A percentile compares a stretch with the other conserved stretches of the same genome.
These are phyloP conservation scores for Podarcis raffonei DNA, from an alignment of 2,113 vertebrate genomes.

Conservation along the genomic window DNA sequence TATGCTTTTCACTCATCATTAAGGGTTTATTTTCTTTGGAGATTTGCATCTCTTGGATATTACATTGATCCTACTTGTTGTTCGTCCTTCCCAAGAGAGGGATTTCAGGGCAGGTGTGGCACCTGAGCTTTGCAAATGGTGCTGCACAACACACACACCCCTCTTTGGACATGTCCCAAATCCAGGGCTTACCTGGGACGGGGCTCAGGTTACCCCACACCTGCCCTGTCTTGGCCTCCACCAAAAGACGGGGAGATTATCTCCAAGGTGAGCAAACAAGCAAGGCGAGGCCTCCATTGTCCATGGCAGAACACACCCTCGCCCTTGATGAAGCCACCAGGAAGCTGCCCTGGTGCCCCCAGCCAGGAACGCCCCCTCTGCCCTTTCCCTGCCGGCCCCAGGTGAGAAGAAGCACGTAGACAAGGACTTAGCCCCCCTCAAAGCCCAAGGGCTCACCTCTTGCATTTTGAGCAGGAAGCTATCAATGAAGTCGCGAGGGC, in stretches of 20 bases:
- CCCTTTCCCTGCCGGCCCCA: too few relatives aligned
- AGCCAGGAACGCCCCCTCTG: neutral
- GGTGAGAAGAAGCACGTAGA: neutral
- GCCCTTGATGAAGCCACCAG: neutral
- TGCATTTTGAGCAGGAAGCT: constrained; percentile 69
- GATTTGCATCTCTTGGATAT: too few relatives aligned
- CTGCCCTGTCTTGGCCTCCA: neutral
- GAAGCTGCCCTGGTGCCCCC: neutral
- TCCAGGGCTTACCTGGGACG: too few relatives aligned
- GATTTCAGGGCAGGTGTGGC: too few relatives aligned
- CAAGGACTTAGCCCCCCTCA: neutral
- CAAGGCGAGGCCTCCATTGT: neutral
- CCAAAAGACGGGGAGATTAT: neutral
- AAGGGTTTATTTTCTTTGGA: too few relatives aligned
- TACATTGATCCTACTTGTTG: too few relatives aligned
- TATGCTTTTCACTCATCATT: too few relatives aligned
- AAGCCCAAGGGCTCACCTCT: constrained; percentile 51
- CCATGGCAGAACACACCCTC: neutral
- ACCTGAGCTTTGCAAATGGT: too few relatives aligned
- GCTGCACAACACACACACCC: too few relatives aligned
- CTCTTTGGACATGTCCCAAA: too few relatives aligned
- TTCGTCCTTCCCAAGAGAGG: too few relatives aligned
- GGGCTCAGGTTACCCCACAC: neutral
- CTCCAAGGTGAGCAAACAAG: neutral
- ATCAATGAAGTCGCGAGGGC: constrained; percentile 69